phyloP scores from a whole-genome alignment of 2,888 invertebrate species.

The Drosophila anceps region DNA sequence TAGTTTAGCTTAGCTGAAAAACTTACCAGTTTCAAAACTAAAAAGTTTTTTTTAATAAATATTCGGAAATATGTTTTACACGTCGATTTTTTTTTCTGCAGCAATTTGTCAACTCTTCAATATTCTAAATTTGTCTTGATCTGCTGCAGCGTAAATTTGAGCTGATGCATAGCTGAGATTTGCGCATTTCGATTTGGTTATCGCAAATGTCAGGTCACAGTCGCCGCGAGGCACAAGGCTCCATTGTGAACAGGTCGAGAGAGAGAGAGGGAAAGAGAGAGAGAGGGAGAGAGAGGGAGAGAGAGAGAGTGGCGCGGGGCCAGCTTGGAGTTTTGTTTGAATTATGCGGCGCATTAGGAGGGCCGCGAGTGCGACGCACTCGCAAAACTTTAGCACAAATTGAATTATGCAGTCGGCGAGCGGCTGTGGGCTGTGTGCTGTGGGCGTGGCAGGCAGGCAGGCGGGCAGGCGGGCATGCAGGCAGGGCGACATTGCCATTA shows the following conservation, averaged over 20 bases:
- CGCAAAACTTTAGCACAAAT: constrained; percentile 73
- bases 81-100: too few species aligned
- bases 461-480: too few species aligned
- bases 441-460: background rate
- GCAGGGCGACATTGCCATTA: constrained; percentile 42
- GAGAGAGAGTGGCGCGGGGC: background rate
- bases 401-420: constrained; percentile 71
- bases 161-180: background rate
- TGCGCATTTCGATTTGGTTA: background rate
- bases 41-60: too few species aligned
- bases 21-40: too few species aligned
- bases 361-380: constrained; percentile 64
- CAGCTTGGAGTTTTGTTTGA: constrained; percentile 60
- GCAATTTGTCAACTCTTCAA: too few species aligned
- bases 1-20: too few species aligned
- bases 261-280: background rate
- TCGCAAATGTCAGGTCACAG: constrained; percentile 9
- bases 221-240: constrained; percentile 1
- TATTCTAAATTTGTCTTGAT: too few species aligned
- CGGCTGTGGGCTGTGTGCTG: background rate
- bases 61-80: too few species aligned
- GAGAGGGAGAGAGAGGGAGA: background rate
- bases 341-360: constrained; percentile 74
- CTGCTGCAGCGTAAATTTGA: too few species aligned
- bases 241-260: constrained; percentile 3